These are phyloP conservation scores for Rotaria magnacalcarata DNA, from an alignment of 2,888 invertebrate genomes.

Conservation along the genomic window DNA sequence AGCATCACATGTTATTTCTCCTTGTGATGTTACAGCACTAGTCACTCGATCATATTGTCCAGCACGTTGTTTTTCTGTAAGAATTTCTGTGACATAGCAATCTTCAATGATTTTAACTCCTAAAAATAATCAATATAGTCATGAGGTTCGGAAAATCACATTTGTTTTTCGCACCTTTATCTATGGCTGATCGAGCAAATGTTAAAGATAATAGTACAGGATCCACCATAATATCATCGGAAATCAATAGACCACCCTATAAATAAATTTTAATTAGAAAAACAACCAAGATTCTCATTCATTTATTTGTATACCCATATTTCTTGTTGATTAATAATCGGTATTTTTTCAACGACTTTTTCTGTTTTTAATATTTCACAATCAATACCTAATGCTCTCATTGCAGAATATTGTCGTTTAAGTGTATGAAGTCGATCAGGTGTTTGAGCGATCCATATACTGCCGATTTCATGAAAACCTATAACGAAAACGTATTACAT, in stretches of 20 bases:
- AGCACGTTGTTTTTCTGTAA: constrained; percentile 48
- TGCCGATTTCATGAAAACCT: constrained; percentile 43
- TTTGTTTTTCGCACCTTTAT: constrained; percentile 53
- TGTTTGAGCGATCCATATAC: constrained; percentile 43
- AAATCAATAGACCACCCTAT: constrained; percentile 81
- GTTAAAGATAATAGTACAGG: constrained; percentile 64
- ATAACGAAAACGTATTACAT: not conserved
- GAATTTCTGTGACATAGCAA: constrained; percentile 64
- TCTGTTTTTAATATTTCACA: constrained; percentile 75
- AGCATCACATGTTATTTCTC: constrained; percentile 75
- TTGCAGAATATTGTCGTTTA: constrained; percentile 36
- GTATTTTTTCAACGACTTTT: constrained; percentile 73
- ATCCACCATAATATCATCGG: constrained; percentile 86
- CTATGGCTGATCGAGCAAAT: constrained; percentile 51
- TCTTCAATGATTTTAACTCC: constrained; percentile 65
- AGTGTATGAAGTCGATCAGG: constrained; percentile 40
- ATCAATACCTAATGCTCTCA: constrained; percentile 67
- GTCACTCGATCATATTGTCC: constrained; percentile 59
- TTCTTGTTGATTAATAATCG: constrained; percentile 73
- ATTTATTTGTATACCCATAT: constrained; percentile 49
- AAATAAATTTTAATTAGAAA: not conserved
- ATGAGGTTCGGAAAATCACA: too few species aligned
- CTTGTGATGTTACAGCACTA: constrained; percentile 65
- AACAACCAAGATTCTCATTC: not conserved
- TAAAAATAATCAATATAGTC: not conserved